Base-by-base conservation (phyloP, 2,888 invertebrate species). In the Copidosoma aretas region DNA sequence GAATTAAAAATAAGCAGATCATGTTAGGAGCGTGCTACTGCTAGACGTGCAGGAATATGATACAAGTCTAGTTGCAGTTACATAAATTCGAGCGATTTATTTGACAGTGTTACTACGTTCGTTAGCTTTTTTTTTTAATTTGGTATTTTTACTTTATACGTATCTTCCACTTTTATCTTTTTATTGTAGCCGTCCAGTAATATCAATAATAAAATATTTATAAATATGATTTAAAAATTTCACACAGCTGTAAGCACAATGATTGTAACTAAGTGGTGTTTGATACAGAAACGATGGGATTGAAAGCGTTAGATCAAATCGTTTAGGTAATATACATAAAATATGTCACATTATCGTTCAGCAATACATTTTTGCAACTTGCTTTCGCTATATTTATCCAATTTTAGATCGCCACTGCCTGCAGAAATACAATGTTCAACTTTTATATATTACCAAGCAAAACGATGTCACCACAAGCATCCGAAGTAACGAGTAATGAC, bases 271-370 rank as follows among this genome's bases (percentile, higher is more conserved):
- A 62, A 25, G 52, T 67, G 8, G 15, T 57, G 2, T 62, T 62
- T 57, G 67, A 67, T 21, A 15, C 51, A 3, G 62, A 67, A 60
- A 66, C 66, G 14, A 66, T 19, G 66, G 54, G 10, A 17, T 56
- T 43, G 14, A 4, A 8, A 10, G 49, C 17, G 8, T 10, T 53
- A 22, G 60, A 53, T 60, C 54, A 66, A 43, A 60, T 66, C 15
- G 52, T 66, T n/a, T 59, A 65, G 39, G 65, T 32, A 32, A 8
- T 8, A 8, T 32, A 32, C 8, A 32, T n/a, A 32, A 32, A 32
- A n/a, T 21, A 51, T 19, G 17, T 52, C 17, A 32, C 10, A 49
- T 22, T 32, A n/a, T n/a, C n/a, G n/a, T 58, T 51, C 24, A 46
- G 15, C 46, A 10, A 17, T 46, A n/a, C 19, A 53, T 19, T 53